Evolutionary conservation across 2,888 invertebrate species (phyloP).

Genomic region (Xylocampa areola): DNA sequence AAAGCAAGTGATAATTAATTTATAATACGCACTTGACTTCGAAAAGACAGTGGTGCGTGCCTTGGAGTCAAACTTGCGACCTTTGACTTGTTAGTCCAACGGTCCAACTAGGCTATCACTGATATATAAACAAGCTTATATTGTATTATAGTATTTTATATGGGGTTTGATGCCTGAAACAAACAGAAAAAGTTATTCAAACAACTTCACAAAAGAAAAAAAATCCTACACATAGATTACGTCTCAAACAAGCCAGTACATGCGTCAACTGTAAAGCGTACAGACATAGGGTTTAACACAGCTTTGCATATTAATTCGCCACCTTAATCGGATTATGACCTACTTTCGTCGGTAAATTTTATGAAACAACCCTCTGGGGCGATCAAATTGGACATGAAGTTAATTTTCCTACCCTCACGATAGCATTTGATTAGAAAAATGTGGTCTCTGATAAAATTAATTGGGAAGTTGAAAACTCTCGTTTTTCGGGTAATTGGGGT

Average conservation of each 20-base stretch:
- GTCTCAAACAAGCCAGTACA: neutral
- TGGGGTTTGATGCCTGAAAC: no score
- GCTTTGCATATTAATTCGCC: constrained; percentile 70
- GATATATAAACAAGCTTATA: no score
- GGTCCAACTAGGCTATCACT: no score
- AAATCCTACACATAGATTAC: neutral
- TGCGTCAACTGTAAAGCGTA: constrained; percentile 19
- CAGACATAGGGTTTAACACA: constrained; percentile 64
- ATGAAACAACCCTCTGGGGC: constrained; percentile 42
- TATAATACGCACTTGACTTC: no score
- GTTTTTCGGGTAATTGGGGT: constrained; percentile 22
- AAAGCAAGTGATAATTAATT: no score
- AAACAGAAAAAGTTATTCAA: no score
- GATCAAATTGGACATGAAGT: constrained; percentile 56
- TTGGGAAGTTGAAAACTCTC: constrained; percentile 37
- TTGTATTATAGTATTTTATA: no score
- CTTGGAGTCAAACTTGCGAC: no score
- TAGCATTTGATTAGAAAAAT: constrained; percentile 58
- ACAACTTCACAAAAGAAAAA: neutral
- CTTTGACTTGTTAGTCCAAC: no score
- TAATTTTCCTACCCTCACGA: constrained; percentile 46
- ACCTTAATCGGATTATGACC: constrained; percentile 66
- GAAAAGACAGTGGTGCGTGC: no score
- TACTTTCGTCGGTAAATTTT: constrained; percentile 58
- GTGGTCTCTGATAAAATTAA: constrained; percentile 45